phyloP scores from a whole-genome alignment of 2,113 vertebrate genomes.

The Gnathonemus longibarbis region DNA sequence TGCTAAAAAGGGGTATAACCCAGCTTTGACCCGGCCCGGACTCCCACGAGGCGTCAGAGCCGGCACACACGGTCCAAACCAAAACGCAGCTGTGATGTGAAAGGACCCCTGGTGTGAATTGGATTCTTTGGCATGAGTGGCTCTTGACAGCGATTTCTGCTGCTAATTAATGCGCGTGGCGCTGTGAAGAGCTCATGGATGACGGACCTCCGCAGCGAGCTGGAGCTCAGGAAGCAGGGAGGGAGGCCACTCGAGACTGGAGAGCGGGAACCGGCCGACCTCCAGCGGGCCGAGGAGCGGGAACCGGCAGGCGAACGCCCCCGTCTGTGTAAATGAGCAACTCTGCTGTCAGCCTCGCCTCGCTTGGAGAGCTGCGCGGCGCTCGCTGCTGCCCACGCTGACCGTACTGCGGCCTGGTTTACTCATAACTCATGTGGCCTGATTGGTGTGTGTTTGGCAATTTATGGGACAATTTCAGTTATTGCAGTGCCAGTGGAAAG shows the following conservation, averaged over 20 bases:
- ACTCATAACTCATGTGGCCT: constrained; percentile 11
- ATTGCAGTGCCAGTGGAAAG: constrained; percentile 2
- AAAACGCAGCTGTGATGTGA: not conserved
- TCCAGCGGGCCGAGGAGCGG: not conserved
- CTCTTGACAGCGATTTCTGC: not conserved
- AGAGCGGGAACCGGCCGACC: not conserved
- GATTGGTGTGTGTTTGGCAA: constrained; percentile 17
- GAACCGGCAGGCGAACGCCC: not conserved
- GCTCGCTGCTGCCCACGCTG: not conserved
- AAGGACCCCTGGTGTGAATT: not conserved
- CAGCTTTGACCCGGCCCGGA: not conserved
- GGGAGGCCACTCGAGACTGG: not conserved
- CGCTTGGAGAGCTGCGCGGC: not conserved
- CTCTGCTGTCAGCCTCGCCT: not conserved
- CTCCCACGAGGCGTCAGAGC: not conserved
- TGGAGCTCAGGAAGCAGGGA: not conserved
- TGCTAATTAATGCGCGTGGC: not conserved
- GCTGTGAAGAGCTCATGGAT: not conserved
- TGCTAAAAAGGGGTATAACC: not conserved
- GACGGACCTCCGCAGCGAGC: not conserved
- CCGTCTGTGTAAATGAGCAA: not conserved
- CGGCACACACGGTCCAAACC: not conserved
- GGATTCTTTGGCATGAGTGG: not conserved
- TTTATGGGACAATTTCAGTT: not conserved
- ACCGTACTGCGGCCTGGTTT: not conserved